Base-by-base conservation (phyloP, 2,888 invertebrate genomes). In the Chorisops tibialis region DNA sequence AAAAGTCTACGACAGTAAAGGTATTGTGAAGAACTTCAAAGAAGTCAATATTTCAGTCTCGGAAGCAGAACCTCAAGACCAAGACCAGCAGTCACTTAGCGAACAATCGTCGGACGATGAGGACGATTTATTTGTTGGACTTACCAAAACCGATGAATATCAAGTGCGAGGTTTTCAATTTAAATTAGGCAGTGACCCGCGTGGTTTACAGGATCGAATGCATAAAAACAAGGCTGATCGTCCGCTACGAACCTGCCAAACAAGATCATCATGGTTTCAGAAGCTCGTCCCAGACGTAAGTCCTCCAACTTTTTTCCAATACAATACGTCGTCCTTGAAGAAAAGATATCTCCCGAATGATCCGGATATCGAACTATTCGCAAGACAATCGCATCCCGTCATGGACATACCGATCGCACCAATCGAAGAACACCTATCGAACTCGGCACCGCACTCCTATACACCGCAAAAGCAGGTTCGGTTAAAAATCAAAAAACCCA, bases 61-160 rank as follows among this genome's bases (percentile, higher is more conserved):
- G 65, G 63, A 67, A 3, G 45, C 14, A 4, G 9, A 4, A 2
- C 4, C 18, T 7, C 5, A 7, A 11, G 47, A 43, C 48, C 1
- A 38, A n/a, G 19, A 38, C 47, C 51, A 37, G 16, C 7, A 30
- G 1, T 67, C 69, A 38, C 68, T 69, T 7, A 70, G 70, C 14
- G 75, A 75, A 24, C 70, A 72, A 59, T 75, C 75, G 18, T 71
- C 73, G 49, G 73, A 76, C 22, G 76, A 78, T 39, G 78, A 75
- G 61, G 75, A 75, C 62, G 70, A 69, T 4, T 64, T 76, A 30
- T 45, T 69, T 51, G 75, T 77, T 38, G 78, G 77, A 3, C 71
- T 72, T 38, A 65, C 66, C 1, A 70, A 69, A 0, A 70, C 70
- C 14, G 69, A 59, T 9, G 18, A 70, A 6, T 75, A 73, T 48